Conservation (phyloP, 2,888 invertebrate species). For the Sinopyrophorus schimmeli region DNA sequence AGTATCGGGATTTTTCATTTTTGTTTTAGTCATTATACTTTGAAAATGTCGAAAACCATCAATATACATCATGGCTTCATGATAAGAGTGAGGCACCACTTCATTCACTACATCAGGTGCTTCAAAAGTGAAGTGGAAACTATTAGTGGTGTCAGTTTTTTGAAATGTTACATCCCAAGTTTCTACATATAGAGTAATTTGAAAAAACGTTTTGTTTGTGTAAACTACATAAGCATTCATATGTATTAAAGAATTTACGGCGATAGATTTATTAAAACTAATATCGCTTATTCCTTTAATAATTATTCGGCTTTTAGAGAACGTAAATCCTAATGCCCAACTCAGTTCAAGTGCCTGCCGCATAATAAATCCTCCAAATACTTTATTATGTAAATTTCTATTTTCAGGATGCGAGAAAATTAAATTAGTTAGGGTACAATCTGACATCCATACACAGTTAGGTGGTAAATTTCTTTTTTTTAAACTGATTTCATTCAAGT, state of each 20-base stretch:
- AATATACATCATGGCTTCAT: constrained; percentile 67
- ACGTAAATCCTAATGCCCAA: constrained; percentile 66
- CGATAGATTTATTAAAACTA: constrained; percentile 70
- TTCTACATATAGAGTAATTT: constrained; percentile 71
- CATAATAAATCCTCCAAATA: constrained; percentile 82
- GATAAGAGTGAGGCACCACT: constrained; percentile 68
- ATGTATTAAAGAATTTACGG: constrained; percentile 70
- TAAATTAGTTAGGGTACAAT: constrained; percentile 62
- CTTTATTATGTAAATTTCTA: constrained; percentile 74
- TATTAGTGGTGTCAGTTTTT: constrained; percentile 66
- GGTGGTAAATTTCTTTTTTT: constrained; percentile 58
- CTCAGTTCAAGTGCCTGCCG: constrained; percentile 73
- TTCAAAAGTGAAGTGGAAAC: constrained; percentile 73
- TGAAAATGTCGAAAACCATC: constrained; percentile 61
- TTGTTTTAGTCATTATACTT: constrained; percentile 45
- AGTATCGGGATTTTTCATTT: neutral
- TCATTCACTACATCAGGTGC: constrained; percentile 56
- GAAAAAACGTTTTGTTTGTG: constrained; percentile 58
- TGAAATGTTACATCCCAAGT: constrained; percentile 63
- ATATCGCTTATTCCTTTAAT: constrained; percentile 71
- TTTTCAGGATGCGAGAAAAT: constrained; percentile 66
- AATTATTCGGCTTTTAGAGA: constrained; percentile 61
- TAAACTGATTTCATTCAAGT: constrained; percentile 57
- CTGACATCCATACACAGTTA: constrained; percentile 68
- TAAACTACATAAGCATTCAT: constrained; percentile 69